Base-by-base conservation (phyloP, 2,113 vertebrate genomes). In the Donacobius atricapilla region DNA sequence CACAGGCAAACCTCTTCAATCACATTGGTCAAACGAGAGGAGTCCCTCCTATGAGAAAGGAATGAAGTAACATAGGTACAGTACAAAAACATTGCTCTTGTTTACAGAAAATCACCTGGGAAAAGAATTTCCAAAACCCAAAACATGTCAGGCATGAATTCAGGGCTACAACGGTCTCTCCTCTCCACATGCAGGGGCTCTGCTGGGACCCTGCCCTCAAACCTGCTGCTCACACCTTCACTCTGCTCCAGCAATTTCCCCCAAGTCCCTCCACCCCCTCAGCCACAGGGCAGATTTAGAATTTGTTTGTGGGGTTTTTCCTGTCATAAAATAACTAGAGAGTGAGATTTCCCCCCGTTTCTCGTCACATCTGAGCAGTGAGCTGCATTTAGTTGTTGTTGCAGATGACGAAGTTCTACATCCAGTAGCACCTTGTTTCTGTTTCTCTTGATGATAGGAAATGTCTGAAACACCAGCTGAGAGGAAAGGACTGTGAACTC, bases 91-190 rank as follows among this genome's bases (percentile, higher is more conserved):
- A n/a, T n/a, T n/a, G n/a, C n/a, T n/a, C n/a, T n/a, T n/a, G n/a
- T n/a, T n/a, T n/a, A n/a, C n/a, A n/a, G n/a, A n/a, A n/a, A n/a
- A n/a, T n/a, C n/a, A n/a, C n/a, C n/a, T n/a, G n/a, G n/a, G n/a
- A n/a, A n/a, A n/a, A n/a, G n/a, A n/a, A n/a, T n/a, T n/a, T n/a
- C n/a, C n/a, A n/a, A n/a, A n/a, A n/a, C n/a, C n/a, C n/a, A n/a
- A n/a, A n/a, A n/a, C n/a, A n/a, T n/a, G n/a, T n/a, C n/a, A n/a
- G n/a, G n/a, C n/a, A n/a, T n/a, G n/a, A n/a, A n/a, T n/a, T n/a
- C n/a, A n/a, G n/a, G n/a, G n/a, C n/a, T 1, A 0, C 15, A 70
- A 28, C 1, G 0, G n/a, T 13, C 13, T 22, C 56, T 45, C 21
- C 61, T 61, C 44, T 28, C 35, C 78, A 27, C 64, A 31, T 3